Evolutionary conservation across 2,113 vertebrate species (phyloP).

Genomic region (Acanthisitta chloris): DNA sequence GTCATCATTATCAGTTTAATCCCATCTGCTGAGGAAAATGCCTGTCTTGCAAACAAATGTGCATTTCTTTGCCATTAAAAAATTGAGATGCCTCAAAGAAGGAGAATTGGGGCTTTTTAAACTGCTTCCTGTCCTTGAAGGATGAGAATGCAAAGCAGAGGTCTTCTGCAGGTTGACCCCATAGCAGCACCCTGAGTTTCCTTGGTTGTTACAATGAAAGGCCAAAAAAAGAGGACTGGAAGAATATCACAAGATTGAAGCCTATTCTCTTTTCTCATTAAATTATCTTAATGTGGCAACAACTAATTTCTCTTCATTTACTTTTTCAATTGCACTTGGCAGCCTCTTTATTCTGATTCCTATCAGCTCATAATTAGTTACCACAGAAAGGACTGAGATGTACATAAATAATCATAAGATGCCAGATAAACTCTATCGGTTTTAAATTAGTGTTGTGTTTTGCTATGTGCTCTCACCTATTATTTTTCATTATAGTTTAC

Average conservation of each 20-base stretch:
- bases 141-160: not conserved
- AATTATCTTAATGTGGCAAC: not conserved
- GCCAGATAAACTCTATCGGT: constrained; percentile 63
- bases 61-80: not conserved
- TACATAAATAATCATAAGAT: constrained; percentile 67
- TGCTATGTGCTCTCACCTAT: constrained; percentile 31
- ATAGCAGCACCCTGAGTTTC: not conserved
- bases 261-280: not conserved
- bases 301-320: not conserved
- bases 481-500: constrained; percentile 71
- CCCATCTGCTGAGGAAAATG: constrained; percentile 31
- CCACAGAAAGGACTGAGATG: constrained; percentile 34
- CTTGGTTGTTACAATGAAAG: not conserved
- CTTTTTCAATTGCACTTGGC: constrained; percentile 30
- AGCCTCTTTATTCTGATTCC: constrained; percentile 32
- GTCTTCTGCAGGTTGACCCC: not conserved
- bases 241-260: not conserved
- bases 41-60: not conserved
- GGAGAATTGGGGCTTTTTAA: not conserved
- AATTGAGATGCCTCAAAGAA: not conserved
- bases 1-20: constrained; percentile 44
- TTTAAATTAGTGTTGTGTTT: constrained; percentile 65
- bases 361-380: constrained; percentile 55
- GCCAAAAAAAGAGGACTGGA: not conserved
- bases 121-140: not conserved